phyloP scores from a whole-genome alignment of 2,888 invertebrate genomes.

The Leucophora obtusa region DNA sequence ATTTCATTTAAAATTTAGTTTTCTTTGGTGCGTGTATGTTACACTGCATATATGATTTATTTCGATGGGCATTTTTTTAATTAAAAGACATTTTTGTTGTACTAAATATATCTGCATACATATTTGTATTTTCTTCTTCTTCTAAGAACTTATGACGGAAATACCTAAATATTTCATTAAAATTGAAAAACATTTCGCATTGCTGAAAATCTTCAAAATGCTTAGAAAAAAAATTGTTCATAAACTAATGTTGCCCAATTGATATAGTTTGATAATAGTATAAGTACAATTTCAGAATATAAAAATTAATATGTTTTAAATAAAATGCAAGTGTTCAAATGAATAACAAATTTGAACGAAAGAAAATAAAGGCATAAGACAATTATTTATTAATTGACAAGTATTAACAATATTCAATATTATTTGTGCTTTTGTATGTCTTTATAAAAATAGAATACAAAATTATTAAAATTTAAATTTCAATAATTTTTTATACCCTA shows the following conservation, averaged over 20 bases:
- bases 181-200: not conserved
- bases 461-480: not conserved
- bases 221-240: constrained; percentile 1
- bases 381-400: constrained; percentile 58
- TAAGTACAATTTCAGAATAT: constrained; percentile 44
- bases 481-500: not conserved
- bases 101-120: not conserved
- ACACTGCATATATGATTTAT: constrained; percentile 45
- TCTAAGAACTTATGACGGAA: constrained; percentile 54
- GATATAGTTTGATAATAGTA: constrained; percentile 40
- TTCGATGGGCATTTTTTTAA: constrained; percentile 47
- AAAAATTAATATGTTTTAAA: constrained; percentile 25
- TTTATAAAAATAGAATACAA: not conserved
- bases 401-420: constrained; percentile 28
- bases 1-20: constrained; percentile 25
- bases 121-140: constrained; percentile 2
- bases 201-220: constrained; percentile 4
- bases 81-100: constrained; percentile 38
- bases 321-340: constrained; percentile 35
- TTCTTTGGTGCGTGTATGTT: constrained; percentile 50
- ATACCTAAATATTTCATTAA: constrained; percentile 54
- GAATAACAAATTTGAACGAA: not conserved
- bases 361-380: constrained; percentile 32
- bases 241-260: constrained; percentile 50
- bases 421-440: not conserved